A percentile compares a stretch with the other conserved stretches of the same genome.
These are phyloP conservation scores for Furcula furcula DNA, from an alignment of 2,888 invertebrate genomes.

Conservation along the genomic window DNA sequence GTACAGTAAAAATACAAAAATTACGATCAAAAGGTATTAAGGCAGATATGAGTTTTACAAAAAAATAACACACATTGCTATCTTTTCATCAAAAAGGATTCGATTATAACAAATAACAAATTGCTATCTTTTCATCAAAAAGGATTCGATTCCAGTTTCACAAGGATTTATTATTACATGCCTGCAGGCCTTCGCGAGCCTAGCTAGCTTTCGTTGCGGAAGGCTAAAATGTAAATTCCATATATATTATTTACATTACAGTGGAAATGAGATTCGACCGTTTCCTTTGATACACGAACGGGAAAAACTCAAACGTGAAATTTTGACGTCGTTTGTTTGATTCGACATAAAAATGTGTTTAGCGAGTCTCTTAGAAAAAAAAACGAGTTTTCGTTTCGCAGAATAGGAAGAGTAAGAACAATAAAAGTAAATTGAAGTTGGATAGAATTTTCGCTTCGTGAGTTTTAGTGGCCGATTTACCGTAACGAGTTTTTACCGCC, in stretches of 20 bases:
- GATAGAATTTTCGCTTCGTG: constrained; percentile 80
- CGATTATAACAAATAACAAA: neutral
- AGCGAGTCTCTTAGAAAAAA: constrained; percentile 57
- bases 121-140: neutral
- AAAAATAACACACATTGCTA: no score
- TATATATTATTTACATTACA: constrained; percentile 49
- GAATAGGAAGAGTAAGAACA: constrained; percentile 72
- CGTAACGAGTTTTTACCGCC: constrained; percentile 79
- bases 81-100: no score
- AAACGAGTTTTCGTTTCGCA: constrained; percentile 56
- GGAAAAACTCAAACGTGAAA: constrained; percentile 51
- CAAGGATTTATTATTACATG: constrained; percentile 3
- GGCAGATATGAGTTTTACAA: no score
- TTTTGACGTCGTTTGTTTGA: constrained; percentile 56
- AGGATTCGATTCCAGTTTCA: constrained; percentile 5
- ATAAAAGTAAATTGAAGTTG: constrained; percentile 80
- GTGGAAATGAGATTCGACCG: constrained; percentile 39
- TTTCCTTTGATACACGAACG: constrained; percentile 54
- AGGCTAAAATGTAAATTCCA: constrained; percentile 41
- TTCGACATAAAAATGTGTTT: constrained; percentile 67
- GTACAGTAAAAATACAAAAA: no score
- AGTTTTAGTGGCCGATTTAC: constrained; percentile 79
- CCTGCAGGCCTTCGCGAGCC: constrained; percentile 4
- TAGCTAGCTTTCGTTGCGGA: constrained; percentile 10
- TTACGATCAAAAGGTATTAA: no score